Percentiles rank a stretch among this genome's conserved stretches.
These are phyloP conservation scores for Steatornis caripensis DNA, from an alignment of 2,113 vertebrate species.

Conservation along the genomic window DNA sequence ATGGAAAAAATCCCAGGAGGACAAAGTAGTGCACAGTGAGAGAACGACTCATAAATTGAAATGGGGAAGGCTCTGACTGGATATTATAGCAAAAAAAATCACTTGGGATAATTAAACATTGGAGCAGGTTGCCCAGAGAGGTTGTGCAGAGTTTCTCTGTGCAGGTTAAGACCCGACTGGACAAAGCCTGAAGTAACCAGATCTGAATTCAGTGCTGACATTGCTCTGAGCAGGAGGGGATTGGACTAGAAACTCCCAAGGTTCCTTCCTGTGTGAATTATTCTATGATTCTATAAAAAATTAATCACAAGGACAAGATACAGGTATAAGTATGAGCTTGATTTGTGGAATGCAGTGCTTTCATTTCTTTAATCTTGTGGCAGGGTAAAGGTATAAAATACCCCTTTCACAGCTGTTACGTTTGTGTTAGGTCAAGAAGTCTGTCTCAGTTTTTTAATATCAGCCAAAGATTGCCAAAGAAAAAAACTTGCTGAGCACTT, in stretches of 20 bases:
- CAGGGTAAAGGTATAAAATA: background rate
- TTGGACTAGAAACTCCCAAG: background rate
- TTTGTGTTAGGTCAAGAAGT: slow-evolving; percentile 15
- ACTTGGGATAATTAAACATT: background rate
- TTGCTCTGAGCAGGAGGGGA: background rate
- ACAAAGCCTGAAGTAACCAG: background rate
- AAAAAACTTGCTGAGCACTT: slow-evolving; percentile 37
- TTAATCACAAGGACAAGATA: slow-evolving; percentile 8
- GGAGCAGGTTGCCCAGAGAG: background rate
- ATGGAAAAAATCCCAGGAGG: background rate
- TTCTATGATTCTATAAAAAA: slow-evolving; percentile 12
- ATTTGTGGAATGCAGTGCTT: slow-evolving; percentile 13
- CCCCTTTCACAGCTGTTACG: background rate
- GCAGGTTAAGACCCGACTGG: background rate
- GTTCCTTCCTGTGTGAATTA: background rate
- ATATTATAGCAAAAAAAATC: background rate
- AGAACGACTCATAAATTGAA: background rate
- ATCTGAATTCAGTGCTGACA: background rate
- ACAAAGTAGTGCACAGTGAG: background rate
- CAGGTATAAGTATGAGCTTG: slow-evolving; percentile 32
- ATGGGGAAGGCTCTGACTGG: background rate
- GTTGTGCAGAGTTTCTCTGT: background rate
- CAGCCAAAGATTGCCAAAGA: slow-evolving; percentile 51
- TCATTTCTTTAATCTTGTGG: slow-evolving; percentile 36
- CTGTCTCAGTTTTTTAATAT: slow-evolving; percentile 28